These are phyloP conservation scores for Pheosia gnoma DNA, from an alignment of 2,888 invertebrate genomes.

Conservation along the genomic window DNA sequence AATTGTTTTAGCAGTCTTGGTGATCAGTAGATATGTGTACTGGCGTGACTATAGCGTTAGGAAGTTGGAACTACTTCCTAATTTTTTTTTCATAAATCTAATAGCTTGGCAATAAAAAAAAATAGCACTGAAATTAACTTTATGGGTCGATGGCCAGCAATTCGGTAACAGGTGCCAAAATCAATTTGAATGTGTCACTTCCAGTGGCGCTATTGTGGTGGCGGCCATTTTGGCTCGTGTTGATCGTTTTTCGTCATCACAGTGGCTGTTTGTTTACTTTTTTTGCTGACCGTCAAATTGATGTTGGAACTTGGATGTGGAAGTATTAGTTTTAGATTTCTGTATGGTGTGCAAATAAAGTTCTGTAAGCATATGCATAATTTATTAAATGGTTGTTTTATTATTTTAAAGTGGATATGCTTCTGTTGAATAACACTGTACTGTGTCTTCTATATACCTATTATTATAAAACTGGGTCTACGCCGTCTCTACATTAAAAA, in stretches of 20 bases:
- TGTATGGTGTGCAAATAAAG: conserved; percentile 44
- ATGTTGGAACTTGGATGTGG: conserved; percentile 54
- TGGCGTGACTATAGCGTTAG: no score
- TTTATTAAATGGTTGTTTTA: neutral
- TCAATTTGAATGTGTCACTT: conserved; percentile 33
- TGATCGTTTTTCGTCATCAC: conserved; percentile 57
- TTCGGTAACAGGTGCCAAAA: conserved; percentile 8
- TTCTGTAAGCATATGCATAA: conserved; percentile 2
- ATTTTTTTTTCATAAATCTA: neutral
- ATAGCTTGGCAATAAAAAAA: neutral
- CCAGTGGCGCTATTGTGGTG: conserved; percentile 41
- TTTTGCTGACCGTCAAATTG: conserved; percentile 63
- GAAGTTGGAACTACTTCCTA: neutral
- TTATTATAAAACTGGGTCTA: no score
- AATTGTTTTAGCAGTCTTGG: no score
- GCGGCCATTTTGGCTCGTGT: conserved; percentile 53
- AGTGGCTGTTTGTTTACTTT: conserved; percentile 64
- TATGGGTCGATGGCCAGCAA: conserved; percentile 7
- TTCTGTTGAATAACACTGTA: no score
- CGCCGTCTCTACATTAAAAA: no score
- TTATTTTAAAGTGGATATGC: conserved; percentile 13
- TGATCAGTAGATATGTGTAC: no score
- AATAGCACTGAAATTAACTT: conserved; percentile 1
- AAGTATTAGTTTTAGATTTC: conserved; percentile 47
- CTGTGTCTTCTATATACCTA: no score